A percentile compares a stretch with the other conserved stretches of the same genome.
Conservation (phyloP, 2,888 invertebrate species). For the Mesochorus sp. region DNA sequence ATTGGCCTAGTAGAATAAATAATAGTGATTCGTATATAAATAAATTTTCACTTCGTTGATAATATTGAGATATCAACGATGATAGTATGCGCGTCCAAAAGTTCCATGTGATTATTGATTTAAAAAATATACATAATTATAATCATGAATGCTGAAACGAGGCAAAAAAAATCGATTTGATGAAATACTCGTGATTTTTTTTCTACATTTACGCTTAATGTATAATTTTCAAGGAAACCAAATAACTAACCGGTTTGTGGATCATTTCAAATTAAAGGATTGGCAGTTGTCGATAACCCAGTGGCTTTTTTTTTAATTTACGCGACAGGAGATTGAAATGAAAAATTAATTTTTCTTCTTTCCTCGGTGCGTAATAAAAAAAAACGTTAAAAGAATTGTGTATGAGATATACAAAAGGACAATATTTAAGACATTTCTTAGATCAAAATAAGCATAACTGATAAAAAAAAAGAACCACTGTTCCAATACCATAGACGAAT, state of each 20-base stretch:
- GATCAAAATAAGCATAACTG: background rate
- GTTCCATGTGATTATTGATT: background rate
- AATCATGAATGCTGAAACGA: background rate
- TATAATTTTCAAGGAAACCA: background rate
- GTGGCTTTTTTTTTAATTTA: constrained; percentile 53
- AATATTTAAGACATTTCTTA: background rate
- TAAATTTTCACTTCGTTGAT: constrained; percentile 36
- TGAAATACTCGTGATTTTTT: background rate
- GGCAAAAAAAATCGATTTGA: constrained; percentile 11
- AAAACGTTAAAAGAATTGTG: constrained; percentile 4
- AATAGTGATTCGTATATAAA: constrained; percentile 51
- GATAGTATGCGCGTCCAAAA: constrained; percentile 21
- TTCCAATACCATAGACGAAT: constrained; percentile 63
- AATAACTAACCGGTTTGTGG: constrained; percentile 53
- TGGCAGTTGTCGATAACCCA: constrained; percentile 69
- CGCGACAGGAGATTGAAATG: background rate
- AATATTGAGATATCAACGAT: constrained; percentile 28
- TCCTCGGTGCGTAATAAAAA: background rate
- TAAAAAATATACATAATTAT: background rate
- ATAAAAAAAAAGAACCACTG: constrained; percentile 62
- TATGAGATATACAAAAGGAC: background rate
- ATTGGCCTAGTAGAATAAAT: constrained; percentile 61
- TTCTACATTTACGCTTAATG: background rate
- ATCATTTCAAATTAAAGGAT: constrained; percentile 60
- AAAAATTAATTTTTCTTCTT: background rate